phyloP scores from a whole-genome alignment of 2,888 invertebrate species.

The Cryptophagus acutangulus region DNA sequence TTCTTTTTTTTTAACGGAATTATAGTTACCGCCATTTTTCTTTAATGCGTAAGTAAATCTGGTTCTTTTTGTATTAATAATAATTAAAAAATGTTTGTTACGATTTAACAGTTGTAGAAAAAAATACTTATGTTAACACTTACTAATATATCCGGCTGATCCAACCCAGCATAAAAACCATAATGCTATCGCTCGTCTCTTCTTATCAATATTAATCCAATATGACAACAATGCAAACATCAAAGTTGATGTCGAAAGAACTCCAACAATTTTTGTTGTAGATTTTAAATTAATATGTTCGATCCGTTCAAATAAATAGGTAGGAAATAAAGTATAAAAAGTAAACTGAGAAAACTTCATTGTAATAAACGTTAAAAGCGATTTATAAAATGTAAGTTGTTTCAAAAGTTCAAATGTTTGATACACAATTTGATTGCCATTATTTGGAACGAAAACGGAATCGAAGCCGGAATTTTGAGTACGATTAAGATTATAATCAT shows the following conservation, averaged over 20 bases:
- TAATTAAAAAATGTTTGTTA: no score
- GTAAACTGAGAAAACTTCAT: conserved; percentile 54
- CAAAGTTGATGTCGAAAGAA: conserved; percentile 27
- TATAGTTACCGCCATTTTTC: no score
- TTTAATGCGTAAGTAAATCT: no score
- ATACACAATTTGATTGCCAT: not conserved
- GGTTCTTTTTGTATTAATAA: no score
- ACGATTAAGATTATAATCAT: no score
- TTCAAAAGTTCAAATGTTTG: conserved; percentile 32
- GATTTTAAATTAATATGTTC: not conserved
- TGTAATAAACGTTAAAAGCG: conserved; percentile 52
- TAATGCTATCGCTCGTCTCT: conserved; percentile 37
- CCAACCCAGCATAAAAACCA: conserved; percentile 51
- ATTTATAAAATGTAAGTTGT: conserved; percentile 52
- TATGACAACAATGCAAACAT: conserved; percentile 36
- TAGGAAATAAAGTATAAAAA: conserved; percentile 53
- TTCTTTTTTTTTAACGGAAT: no score
- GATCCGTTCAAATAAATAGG: conserved; percentile 46
- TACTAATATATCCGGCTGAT: conserved; percentile 55
- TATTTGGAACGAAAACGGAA: not conserved
- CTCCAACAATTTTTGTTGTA: not conserved
- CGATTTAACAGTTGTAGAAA: conserved; percentile 4
- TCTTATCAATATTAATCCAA: conserved; percentile 37
- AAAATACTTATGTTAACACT: conserved; percentile 26
- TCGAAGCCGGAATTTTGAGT: no score